phyloP scores from a whole-genome alignment of 2,888 invertebrate genomes.

The Pseudococcus longispinus region DNA sequence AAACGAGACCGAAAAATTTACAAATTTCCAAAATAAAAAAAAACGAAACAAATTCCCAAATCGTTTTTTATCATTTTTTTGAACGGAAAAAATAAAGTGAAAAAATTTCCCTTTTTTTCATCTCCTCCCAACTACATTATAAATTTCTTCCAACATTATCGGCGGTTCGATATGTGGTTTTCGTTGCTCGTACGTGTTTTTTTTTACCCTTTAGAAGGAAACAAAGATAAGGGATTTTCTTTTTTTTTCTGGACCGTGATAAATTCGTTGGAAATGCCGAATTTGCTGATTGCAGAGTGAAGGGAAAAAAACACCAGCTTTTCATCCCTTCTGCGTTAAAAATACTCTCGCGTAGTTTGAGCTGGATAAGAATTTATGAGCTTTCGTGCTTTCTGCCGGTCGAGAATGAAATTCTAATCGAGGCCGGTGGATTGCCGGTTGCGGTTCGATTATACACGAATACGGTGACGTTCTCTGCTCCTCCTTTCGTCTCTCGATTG shows the following conservation, averaged over 20 bases:
- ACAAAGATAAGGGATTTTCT: background rate
- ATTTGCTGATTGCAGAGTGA: background rate
- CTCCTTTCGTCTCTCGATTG: background rate
- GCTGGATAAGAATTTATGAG: conserved; percentile 12
- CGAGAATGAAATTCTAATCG: conserved; percentile 28
- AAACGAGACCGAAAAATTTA: background rate
- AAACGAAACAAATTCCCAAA: background rate
- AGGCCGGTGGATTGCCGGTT: background rate
- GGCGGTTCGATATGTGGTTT: background rate
- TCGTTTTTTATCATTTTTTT: background rate
- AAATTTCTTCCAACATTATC: background rate
- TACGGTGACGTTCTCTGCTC: background rate
- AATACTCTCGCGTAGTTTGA: background rate
- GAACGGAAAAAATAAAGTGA: background rate
- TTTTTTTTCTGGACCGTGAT: background rate
- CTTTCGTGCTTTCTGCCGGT: background rate
- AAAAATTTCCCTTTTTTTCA: background rate
- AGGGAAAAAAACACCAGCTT: background rate
- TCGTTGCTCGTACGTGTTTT: background rate
- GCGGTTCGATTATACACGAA: background rate
- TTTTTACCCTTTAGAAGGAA: background rate
- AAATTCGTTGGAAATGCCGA: conserved; percentile 5
- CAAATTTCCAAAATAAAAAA: background rate
- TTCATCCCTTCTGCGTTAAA: background rate
- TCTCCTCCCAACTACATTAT: background rate